Base-by-base conservation (phyloP, 1,140 invertebrate species). In the Tigriopus japonicus region DNA sequence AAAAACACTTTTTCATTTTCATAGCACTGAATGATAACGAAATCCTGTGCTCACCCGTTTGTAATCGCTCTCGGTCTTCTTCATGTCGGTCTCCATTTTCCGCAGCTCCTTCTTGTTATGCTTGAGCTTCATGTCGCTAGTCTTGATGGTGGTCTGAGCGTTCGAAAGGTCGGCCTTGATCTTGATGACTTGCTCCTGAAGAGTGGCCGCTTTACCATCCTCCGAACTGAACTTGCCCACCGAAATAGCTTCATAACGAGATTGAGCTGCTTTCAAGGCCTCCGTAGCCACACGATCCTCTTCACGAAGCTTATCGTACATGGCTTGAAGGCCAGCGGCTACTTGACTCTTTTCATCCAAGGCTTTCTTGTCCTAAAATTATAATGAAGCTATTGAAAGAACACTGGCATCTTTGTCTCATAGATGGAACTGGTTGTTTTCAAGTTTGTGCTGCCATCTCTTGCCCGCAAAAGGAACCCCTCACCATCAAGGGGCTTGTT, bases 181-280 rank as follows among this genome's bases (percentile, higher is more conserved):
- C 69, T 75, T 78, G 66, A 91, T 91, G 0, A 94, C 73, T 69
- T 94, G 88, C 64, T 93, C 86, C 69, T 88, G 84, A 17, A 95
- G 73, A 6, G 89, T 89, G n/a, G 84, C 80, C 60, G 82, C 81
- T 69, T 83, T 77, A 14, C 89, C 87, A 66, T 81, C 80, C n/a
- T 84, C 82, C 9, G 55, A 58, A 19, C 28, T 41, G 35, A 89
- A 80, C 52, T 86, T 72, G 21, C 91, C 91, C 21, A 84, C 76
- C 69, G 80, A 86, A 7, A 92, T 80, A 58, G 87, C 87, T 67
- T 94, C 81, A 64, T 83, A 86, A 56, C 79, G 78, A 54, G 82
- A 81, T 71, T 92, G 82, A 0, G 88, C 87, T 42, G 77, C 75
- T 12, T 75, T 71, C 63, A 88, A 76, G 1, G 79, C 80, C 60